phyloP scores from a whole-genome alignment of 2,113 vertebrate genomes.

The Pterocles burchelli region DNA sequence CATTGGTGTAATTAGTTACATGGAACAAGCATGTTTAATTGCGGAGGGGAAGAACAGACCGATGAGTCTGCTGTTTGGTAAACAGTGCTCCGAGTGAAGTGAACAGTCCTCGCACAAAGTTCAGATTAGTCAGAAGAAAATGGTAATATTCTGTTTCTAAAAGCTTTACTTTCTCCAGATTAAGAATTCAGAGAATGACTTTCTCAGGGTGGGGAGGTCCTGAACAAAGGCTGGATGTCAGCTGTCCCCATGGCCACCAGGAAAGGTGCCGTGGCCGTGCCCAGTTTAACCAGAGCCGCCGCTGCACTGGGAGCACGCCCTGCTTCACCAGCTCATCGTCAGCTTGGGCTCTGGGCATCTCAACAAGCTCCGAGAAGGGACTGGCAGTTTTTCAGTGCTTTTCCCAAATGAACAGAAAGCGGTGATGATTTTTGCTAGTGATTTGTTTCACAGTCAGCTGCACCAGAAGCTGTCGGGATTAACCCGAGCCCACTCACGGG shows the following conservation, averaged over 20 bases:
- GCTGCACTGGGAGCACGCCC: neutral
- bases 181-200: neutral
- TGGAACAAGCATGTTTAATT: neutral
- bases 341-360: neutral
- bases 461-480: neutral
- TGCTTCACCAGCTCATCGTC: rapidly evolving
- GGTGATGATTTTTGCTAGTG: neutral
- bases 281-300: neutral
- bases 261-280: neutral
- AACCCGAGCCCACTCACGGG: neutral
- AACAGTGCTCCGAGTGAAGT: neutral
- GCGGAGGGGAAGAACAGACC: neutral
- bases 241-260: neutral
- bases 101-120: neutral
- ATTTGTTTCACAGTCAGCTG: neutral
- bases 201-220: neutral
- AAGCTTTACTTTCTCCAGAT: neutral
- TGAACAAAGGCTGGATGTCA: neutral
- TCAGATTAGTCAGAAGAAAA: neutral
- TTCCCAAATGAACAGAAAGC: neutral
- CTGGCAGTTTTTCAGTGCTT: neutral
- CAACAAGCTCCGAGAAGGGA: neutral
- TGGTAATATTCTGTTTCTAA: neutral
- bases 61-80: neutral
- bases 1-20: neutral